phyloP scores from a whole-genome alignment of 2,113 vertebrate genomes.

The Machaerirhynchus nigripectus region DNA sequence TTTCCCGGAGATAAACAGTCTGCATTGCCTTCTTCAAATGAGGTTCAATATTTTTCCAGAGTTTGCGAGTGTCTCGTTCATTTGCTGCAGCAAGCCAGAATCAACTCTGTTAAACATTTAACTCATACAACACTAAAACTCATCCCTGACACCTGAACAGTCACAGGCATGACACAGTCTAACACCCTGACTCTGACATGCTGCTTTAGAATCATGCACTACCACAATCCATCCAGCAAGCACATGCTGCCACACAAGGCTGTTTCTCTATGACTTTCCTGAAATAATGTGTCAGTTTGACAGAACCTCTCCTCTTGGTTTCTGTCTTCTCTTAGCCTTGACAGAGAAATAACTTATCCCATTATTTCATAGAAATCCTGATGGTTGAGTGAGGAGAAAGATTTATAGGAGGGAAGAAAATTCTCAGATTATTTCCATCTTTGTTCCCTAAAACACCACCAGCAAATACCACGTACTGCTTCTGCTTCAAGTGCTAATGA shows the following conservation, averaged over 20 bases:
- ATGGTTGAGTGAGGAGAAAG: neutral
- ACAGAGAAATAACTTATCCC: neutral
- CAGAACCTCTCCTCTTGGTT: neutral
- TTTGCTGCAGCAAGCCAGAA: constrained; percentile 73
- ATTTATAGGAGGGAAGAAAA: neutral
- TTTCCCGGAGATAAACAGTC: constrained; percentile 93
- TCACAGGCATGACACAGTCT: neutral
- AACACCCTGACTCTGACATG: neutral
- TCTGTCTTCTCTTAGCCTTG: neutral
- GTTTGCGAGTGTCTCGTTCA: constrained; percentile 89
- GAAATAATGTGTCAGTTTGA: neutral
- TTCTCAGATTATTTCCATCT: neutral
- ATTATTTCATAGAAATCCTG: neutral
- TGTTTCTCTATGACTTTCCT: neutral
- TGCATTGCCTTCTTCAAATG: constrained; percentile 97
- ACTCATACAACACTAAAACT: neutral
- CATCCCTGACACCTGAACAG: neutral
- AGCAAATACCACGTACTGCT: neutral
- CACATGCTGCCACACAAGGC: neutral
- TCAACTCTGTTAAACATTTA: neutral
- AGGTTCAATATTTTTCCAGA: constrained; percentile 95
- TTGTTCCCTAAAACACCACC: neutral
- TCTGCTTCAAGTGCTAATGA: neutral
- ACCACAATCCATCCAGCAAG: neutral
- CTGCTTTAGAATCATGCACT: neutral